Base-by-base conservation (phyloP, 2,113 vertebrate genomes). In the Oncorhynchus kisutch region DNA sequence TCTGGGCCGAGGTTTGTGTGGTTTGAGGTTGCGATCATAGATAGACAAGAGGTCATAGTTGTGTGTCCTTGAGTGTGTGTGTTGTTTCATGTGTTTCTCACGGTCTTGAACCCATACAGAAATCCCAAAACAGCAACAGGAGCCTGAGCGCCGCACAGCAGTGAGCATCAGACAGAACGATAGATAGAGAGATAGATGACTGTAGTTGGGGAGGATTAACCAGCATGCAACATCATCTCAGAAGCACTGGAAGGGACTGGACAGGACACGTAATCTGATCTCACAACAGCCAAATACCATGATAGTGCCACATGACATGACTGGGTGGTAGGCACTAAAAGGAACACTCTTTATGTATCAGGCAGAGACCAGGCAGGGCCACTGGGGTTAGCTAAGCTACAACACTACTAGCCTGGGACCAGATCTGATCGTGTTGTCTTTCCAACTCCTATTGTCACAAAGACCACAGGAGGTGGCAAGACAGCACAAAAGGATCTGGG, bases 61-160 rank as follows among this genome's bases (percentile, higher is more conserved):
- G 39, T 45, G 39, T 45, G 39, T 11, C 2, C 39, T 45, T 45
- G 9, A 45, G 8, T 67, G 59, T 70, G 49, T 77, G 69, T 72
- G n/a, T 2, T 2, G 39, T 73, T 69, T 70, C 75, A 11, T 83
- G 75, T 49, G 34, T 72, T 65, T 88, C 9, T 45, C 39, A 11
- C 39, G 2, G 39, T 45, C 2, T 45, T 45, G 39, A 45, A 45
- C 39, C 87, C 86, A 82, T 85, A 86, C 91, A 70, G 93, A 95
- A 95, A 95, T 95, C 93, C 93, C 93, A 96, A 95, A 96, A 94
- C 94, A 95, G 95, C 94, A 94, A 94, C 92, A 94, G 93, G 92
- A 94, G 93, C 91, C 93, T 86, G 89, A 94, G 92, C 89, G 92
- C 88, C 72, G 59, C 86, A 94, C 91, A 94, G 91, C 90, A 93